Base-by-base conservation (phyloP, 2,888 invertebrate species). In the Platyscelio sp. region DNA sequence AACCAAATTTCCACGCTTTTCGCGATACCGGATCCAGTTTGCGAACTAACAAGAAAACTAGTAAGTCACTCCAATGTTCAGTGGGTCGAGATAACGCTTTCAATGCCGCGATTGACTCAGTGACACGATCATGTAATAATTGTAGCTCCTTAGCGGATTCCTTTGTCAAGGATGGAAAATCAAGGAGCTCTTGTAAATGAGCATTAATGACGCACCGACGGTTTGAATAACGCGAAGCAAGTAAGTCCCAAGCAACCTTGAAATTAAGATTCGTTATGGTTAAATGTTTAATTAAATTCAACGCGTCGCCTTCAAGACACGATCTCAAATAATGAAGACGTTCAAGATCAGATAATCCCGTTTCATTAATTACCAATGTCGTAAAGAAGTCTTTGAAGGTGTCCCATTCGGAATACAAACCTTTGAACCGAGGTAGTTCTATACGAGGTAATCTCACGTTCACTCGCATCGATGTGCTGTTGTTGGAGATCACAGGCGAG, bases 221-320 rank as follows among this genome's bases (percentile, higher is more conserved):
- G 22, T 80, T 82, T 11, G 83, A 74, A 43, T 78, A 83, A 4
- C 81, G 76, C 24, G 77, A 75, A 43, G 58, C 65, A 1, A 87
- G 63, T 24, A 29, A 3, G 26, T 71, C 22, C 78, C 85, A 87
- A 3, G 81, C 78, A 2, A 77, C 13, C 2, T 65, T 7, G 24
- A 81, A 87, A 54, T 87, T 67, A 15, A 65, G 76, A 0, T 38
- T 76, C 11, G 83, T 71, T 5, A 85, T 56, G 1, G 54, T 4
- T 13, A 68, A 24, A 20, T 67, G 58, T 43, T 85, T 76, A 26
- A 85, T 65, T n/a, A 68, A 26, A 4, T 27, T 40, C 7, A 22
- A 18, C 0, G 56, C 56, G 1, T 56, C 56, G 11, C 70, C 43
- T 18, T 71, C 46, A 18, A 71, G 43, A 6, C 29, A 58, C n/a